Percentiles rank a stretch among this genome's conserved stretches.
phyloP scores from a whole-genome alignment of 2,113 vertebrate species.

The Mandrillus leucophaeus region DNA sequence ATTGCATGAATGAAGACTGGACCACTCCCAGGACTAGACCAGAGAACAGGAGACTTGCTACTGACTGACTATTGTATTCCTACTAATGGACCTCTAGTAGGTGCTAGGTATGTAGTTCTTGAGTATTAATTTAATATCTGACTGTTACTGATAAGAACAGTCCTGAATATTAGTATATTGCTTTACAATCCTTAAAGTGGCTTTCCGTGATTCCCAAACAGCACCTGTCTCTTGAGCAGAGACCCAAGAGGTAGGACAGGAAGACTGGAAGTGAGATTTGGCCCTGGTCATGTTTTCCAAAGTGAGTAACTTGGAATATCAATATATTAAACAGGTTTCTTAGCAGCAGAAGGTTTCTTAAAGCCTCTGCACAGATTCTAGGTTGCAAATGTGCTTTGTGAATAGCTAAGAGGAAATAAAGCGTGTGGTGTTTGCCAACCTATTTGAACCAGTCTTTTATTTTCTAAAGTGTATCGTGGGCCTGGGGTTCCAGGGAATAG shows the following conservation, averaged over 20 bases:
- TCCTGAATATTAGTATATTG: not conserved
- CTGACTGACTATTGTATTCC: not conserved
- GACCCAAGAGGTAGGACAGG: not conserved
- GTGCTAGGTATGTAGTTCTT: not conserved
- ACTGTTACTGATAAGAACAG: not conserved
- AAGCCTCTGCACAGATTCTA: conserved; percentile 22
- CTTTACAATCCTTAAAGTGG: not conserved
- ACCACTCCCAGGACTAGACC: not conserved
- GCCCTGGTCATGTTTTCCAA: not conserved
- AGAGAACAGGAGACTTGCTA: not conserved
- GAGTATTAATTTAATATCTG: not conserved
- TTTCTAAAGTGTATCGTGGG: not conserved
- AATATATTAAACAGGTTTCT: conserved; percentile 8
- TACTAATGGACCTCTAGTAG: not conserved
- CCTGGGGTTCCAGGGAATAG: not conserved
- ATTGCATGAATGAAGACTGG: not conserved
- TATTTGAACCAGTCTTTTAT: not conserved
- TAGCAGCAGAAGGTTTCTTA: not conserved
- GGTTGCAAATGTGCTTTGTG: not conserved
- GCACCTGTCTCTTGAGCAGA: not conserved
- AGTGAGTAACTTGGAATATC: not conserved
- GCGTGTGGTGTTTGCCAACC: not conserved
- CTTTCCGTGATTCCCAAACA: not conserved
- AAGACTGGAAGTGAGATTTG: not conserved
- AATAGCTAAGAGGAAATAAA: not conserved